Conservation (phyloP, 2,113 vertebrate genomes). For the Aegithalos caudatus region DNA sequence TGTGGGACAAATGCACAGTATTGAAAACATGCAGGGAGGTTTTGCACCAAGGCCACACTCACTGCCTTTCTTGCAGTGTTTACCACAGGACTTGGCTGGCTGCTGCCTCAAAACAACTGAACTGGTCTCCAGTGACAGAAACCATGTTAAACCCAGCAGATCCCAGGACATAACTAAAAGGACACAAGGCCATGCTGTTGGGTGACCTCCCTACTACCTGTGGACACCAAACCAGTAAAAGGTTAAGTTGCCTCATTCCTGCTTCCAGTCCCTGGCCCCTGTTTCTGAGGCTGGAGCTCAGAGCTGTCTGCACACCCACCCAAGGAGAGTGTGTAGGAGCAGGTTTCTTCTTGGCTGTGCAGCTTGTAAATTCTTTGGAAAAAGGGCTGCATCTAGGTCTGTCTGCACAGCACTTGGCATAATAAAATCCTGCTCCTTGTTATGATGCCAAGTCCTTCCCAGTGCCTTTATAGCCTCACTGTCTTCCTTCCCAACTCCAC, state of each 20-base stretch:
- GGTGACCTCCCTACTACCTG: background rate
- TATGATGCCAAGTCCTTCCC: background rate
- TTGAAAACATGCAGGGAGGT: rapidly evolving
- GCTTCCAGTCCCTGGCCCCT: background rate
- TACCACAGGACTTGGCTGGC: background rate
- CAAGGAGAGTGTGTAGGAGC: background rate
- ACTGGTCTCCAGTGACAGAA: background rate
- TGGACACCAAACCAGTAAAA: background rate
- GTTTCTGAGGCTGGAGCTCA: background rate
- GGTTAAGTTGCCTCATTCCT: background rate
- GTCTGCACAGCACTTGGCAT: background rate
- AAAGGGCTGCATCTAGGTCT: background rate
- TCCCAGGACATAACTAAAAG: background rate
- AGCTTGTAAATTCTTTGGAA: background rate
- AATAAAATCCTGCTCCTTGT: background rate
- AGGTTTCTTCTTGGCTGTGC: background rate
- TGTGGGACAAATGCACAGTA: rapidly evolving
- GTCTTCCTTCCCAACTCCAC: background rate
- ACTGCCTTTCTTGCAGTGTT: background rate
- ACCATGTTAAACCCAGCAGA: rapidly evolving
- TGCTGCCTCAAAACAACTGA: background rate
- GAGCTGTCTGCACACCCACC: background rate
- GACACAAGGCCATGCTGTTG: rapidly evolving
- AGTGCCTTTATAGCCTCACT: background rate
- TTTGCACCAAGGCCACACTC: background rate